Conservation (phyloP, 2,797 vertebrate genomes). For the Spea hammondii region DNA sequence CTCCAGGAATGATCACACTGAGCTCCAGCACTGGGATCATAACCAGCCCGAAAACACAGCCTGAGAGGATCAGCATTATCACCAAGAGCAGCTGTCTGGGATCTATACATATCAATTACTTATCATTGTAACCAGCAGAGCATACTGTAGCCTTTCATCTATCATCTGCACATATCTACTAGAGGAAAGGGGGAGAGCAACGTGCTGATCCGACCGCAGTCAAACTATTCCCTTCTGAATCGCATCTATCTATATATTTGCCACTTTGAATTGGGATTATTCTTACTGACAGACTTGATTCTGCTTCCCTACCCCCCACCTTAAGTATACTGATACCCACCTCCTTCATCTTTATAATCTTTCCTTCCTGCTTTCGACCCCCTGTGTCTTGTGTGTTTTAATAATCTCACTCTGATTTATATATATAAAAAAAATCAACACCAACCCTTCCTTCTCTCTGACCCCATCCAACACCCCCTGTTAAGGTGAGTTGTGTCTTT, state of each 20-base stretch:
- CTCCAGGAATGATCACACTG: conserved; percentile 22
- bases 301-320: conserved; percentile 17
- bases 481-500: conserved; percentile 68
- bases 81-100: conserved; percentile 4
- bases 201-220: conserved; percentile 8
- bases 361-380: conserved; percentile 60
- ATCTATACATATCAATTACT: conserved; percentile 14
- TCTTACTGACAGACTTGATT: conserved; percentile 38
- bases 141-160: not conserved
- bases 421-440: conserved; percentile 42
- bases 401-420: conserved; percentile 57
- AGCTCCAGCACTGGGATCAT: not conserved
- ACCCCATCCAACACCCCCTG: conserved; percentile 65
- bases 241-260: conserved; percentile 5
- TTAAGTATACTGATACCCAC: conserved; percentile 42
- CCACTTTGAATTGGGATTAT: conserved; percentile 37
- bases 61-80: not conserved
- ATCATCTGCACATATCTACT: not conserved
- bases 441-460: conserved; percentile 61
- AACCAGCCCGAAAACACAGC: not conserved
- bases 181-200: not conserved
- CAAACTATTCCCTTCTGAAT: conserved; percentile 3
- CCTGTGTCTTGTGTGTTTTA: conserved; percentile 60
- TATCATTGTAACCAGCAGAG: not conserved
- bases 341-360: conserved; percentile 55